Conservation (phyloP, 2,888 invertebrate species). For the Meandrusa payeni region DNA sequence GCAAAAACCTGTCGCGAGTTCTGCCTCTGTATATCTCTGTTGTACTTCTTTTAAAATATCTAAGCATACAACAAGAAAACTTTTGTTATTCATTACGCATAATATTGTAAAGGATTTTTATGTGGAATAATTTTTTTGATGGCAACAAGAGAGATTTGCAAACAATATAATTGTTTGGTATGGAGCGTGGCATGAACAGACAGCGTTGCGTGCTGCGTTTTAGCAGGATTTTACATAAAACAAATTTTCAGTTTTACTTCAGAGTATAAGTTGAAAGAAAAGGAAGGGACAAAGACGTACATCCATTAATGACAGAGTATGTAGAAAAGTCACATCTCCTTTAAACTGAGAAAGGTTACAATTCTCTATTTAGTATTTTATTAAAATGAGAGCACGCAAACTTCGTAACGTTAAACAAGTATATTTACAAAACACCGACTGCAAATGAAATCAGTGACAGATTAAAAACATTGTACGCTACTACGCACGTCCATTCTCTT, state of each 20-base stretch:
- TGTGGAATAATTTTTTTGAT: constrained; percentile 2
- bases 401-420: too few species aligned
- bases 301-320: constrained; percentile 22
- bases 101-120: neutral
- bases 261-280: constrained; percentile 12
- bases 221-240: constrained; percentile 17
- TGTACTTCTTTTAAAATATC: too few species aligned
- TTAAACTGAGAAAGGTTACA: constrained; percentile 2
- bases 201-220: constrained; percentile 7
- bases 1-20: too few species aligned
- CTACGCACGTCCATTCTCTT: too few species aligned
- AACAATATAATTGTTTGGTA: constrained; percentile 11
- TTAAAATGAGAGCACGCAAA: too few species aligned
- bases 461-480: too few species aligned
- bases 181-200: constrained; percentile 2
- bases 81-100: too few species aligned
- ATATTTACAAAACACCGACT: too few species aligned
- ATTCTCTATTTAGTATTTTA: too few species aligned
- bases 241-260: constrained; percentile 22
- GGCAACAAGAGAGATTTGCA: neutral
- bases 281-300: constrained; percentile 14
- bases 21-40: too few species aligned
- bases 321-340: constrained; percentile 17
- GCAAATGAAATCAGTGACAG: too few species aligned
- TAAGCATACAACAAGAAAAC: too few species aligned